Evolutionary conservation across 1,140 invertebrate species (phyloP).

Genomic region (Hylaeus volcanicus): DNA sequence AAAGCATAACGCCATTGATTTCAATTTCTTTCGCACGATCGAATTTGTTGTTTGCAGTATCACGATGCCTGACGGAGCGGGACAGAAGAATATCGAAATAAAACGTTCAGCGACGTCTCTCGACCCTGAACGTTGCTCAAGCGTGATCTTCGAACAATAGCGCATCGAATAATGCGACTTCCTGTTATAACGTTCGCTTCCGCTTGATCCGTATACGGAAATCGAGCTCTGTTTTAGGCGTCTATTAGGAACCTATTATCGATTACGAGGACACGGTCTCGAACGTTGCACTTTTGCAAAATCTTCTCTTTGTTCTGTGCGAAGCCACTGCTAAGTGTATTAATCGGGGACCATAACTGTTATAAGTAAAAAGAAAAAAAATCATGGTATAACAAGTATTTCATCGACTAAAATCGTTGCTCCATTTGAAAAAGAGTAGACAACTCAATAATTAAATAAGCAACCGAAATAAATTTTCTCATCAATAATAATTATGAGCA

Average conservation of each 20-base stretch:
- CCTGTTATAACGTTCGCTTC: constrained; percentile 48
- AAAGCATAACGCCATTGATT: neutral
- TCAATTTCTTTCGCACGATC: constrained; percentile 14
- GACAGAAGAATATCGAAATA: constrained; percentile 35
- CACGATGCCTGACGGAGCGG: neutral
- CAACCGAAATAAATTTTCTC: no score
- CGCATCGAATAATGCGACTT: constrained; percentile 58
- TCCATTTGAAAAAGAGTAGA: no score
- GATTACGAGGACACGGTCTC: no score
- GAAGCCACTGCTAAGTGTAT: no score
- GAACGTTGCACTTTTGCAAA: neutral
- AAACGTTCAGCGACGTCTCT: constrained; percentile 27
- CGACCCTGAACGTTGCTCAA: constrained; percentile 54
- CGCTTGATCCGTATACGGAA: constrained; percentile 42
- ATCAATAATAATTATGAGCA: no score
- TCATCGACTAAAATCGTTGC: no score
- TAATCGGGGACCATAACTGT: no score
- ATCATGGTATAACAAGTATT: no score
- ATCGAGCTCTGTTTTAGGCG: constrained; percentile 22
- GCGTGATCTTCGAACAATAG: constrained; percentile 61
- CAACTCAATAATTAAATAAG: no score
- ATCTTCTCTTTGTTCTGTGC: no score
- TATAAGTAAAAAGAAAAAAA: no score
- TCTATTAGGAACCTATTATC: no score
- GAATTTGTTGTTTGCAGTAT: neutral